Evolutionary conservation across 2,888 invertebrate species (phyloP).

Genomic region (Ophion costatus): DNA sequence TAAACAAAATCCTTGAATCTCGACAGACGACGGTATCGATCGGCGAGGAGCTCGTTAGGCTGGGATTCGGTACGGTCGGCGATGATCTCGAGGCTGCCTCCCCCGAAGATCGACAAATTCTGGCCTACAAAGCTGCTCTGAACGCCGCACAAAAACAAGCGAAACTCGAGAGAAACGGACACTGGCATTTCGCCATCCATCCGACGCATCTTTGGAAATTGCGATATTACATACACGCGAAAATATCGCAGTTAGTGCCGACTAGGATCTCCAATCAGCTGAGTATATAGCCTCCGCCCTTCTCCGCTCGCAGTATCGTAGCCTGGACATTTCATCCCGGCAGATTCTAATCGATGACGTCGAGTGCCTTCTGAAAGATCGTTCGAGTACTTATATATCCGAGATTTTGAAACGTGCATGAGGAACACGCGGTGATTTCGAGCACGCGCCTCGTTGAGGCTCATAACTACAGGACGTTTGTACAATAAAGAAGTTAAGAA

Average conservation of each 20-base stretch:
- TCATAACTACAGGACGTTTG: constrained; percentile 8
- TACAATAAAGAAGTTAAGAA: constrained; percentile 23
- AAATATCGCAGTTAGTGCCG: constrained; percentile 61
- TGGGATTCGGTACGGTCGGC: constrained; percentile 81
- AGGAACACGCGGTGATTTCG: not conserved
- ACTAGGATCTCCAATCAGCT: constrained; percentile 49
- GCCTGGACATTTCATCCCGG: constrained; percentile 19
- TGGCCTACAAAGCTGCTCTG: constrained; percentile 82
- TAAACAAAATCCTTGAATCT: constrained; percentile 11
- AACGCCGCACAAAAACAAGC: constrained; percentile 84
- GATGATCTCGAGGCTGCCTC: constrained; percentile 73
- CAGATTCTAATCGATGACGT: constrained; percentile 1
- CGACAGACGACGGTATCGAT: constrained; percentile 83
- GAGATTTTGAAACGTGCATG: not conserved
- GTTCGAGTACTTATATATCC: constrained; percentile 49
- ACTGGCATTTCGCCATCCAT: constrained; percentile 83
- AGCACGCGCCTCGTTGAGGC: not conserved
- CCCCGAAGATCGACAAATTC: constrained; percentile 77
- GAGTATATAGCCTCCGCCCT: constrained; percentile 10
- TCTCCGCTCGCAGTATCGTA: constrained; percentile 12
- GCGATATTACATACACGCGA: constrained; percentile 70
- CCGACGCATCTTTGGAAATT: constrained; percentile 80
- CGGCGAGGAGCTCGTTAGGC: constrained; percentile 84
- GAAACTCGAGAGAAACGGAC: constrained; percentile 83
- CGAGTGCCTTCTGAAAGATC: constrained; percentile 16